Percentiles rank a stretch among this genome's conserved stretches.
phyloP scores from a whole-genome alignment of 2,888 invertebrate genomes.

The Drosophila recens region DNA sequence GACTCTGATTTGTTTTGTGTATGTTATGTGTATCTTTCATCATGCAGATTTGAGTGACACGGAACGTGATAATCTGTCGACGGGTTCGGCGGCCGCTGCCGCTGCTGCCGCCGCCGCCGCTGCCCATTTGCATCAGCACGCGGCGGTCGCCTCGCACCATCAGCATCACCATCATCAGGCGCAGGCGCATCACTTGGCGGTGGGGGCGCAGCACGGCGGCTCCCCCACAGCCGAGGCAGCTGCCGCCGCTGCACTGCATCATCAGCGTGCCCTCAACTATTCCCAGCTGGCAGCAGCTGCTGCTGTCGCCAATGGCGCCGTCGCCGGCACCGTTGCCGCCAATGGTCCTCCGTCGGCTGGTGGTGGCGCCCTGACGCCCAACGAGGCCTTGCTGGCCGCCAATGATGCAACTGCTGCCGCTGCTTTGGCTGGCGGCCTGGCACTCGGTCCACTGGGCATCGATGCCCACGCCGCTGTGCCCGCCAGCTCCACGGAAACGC shows the following conservation, averaged over 20 bases:
- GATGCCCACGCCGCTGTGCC: slow-evolving; percentile 80
- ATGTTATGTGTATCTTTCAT: slow-evolving; percentile 7
- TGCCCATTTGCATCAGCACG: slow-evolving; percentile 78
- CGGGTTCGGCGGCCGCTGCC: slow-evolving; percentile 79
- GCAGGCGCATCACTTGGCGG: slow-evolving; percentile 75
- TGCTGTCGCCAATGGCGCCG: slow-evolving; percentile 86
- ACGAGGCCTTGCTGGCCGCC: slow-evolving; percentile 81
- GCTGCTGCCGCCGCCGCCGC: slow-evolving; percentile 73
- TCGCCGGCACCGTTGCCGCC: slow-evolving; percentile 77
- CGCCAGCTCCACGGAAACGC: slow-evolving; percentile 93
- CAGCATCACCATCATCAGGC: slow-evolving; percentile 25
- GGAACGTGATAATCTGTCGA: slow-evolving; percentile 84
- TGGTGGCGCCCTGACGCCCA: slow-evolving; percentile 81
- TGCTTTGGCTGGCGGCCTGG: slow-evolving; percentile 81
- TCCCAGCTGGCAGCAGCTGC: slow-evolving; percentile 90
- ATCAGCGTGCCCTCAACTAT: slow-evolving; percentile 91
- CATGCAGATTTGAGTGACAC: slow-evolving; percentile 83
- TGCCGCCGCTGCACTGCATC: slow-evolving; percentile 85
- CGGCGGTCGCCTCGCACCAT: slow-evolving; percentile 63
- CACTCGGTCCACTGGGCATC: slow-evolving; percentile 83
- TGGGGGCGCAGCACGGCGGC: slow-evolving; percentile 62
- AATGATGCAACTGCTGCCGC: slow-evolving; percentile 83
- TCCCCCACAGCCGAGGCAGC: slow-evolving; percentile 74
- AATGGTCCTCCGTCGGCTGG: slow-evolving; percentile 71
- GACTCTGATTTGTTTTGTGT: slow-evolving; percentile 4